Evolutionary conservation across 2,888 invertebrate genomes (phyloP), one percentile per base, ranked within the genome.

Genomic region (Camptogramma bilineatum): DNA sequence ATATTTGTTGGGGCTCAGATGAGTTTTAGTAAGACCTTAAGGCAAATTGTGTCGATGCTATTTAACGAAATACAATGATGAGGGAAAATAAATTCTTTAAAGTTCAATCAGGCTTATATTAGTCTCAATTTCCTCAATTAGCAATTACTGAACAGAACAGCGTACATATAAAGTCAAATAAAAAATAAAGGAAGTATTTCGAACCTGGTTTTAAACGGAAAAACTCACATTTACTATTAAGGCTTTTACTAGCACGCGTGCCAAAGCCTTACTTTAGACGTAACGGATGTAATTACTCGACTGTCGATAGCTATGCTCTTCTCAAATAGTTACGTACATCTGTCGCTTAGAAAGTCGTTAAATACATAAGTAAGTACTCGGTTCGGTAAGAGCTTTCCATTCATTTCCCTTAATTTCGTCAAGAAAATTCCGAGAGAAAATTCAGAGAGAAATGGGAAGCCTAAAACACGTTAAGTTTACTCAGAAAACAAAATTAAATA

Each of bases 401-500:
- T 16, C 21, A 59, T 59, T 59, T 59, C 59, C 47, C 18, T 31
- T 52, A n/a, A 47, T 34, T 52, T 52, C 46, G 52, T 21, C 21
- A 21, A 18, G 52, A 52, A 47, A 16, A 31, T 56, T 56, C 39
- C 21, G 3, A 19, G 31, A 18, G 60, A 63, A 67, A 62, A 61
- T 56, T 58, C 44, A 18, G 51, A 28, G 60, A 42, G 34, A 65
- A 52, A 58, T 50, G 19, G n/a, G 44, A 59, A 62, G 61, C 58
- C 21, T 48, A 28, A 59, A 52, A 52, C 60, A 52, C 44, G 54
- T 64, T 46, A 63, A 63, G 34, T 60, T 66, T 62, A 48, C 56
- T 61, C 48, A 46, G 66, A 66, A 70, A 76, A 73, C 70, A 74
- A 72, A 79, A 78, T 76, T 76, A 76, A 71, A 78, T 77, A 75